Percentiles rank a stretch among this genome's conserved stretches.
These are phyloP conservation scores for Diabrotica virgifera DNA, from an alignment of 1,140 invertebrate species.

Conservation along the genomic window DNA sequence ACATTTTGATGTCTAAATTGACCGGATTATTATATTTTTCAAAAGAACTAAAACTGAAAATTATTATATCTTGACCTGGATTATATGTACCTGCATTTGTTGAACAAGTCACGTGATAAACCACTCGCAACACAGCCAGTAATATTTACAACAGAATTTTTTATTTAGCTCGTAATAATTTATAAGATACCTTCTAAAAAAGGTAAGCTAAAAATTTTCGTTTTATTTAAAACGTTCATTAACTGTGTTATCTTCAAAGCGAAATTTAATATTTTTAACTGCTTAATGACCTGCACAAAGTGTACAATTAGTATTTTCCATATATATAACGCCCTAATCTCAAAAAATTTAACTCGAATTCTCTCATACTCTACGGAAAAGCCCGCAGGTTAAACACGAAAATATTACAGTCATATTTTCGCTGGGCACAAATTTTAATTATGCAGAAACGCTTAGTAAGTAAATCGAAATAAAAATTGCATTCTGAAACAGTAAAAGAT, in stretches of 20 bases:
- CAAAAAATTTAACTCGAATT: background rate
- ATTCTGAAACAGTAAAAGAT: background rate
- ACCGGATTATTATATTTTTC: no score
- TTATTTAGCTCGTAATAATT: background rate
- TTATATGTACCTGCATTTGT: no score
- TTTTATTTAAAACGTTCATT: slow-evolving; percentile 1
- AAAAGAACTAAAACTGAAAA: no score
- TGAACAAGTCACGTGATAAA: no score
- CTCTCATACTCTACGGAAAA: background rate
- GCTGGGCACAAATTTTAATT: background rate
- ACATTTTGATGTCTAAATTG: no score
- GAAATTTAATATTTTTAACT: slow-evolving; percentile 1
- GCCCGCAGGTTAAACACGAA: background rate
- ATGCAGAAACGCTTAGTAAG: background rate
- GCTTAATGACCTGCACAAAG: slow-evolving; percentile 1
- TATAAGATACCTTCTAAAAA: background rate
- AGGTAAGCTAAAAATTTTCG: background rate
- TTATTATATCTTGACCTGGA: no score
- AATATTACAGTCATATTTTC: slow-evolving; percentile 1
- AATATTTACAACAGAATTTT: no score
- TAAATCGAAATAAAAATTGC: background rate
- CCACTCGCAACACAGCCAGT: no score
- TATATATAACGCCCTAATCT: background rate
- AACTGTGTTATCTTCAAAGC: background rate
- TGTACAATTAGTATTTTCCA: slow-evolving; percentile 3